Evolutionary conservation across 2,888 invertebrate genomes (phyloP).

Genomic region (Lysandra bellargus): DNA sequence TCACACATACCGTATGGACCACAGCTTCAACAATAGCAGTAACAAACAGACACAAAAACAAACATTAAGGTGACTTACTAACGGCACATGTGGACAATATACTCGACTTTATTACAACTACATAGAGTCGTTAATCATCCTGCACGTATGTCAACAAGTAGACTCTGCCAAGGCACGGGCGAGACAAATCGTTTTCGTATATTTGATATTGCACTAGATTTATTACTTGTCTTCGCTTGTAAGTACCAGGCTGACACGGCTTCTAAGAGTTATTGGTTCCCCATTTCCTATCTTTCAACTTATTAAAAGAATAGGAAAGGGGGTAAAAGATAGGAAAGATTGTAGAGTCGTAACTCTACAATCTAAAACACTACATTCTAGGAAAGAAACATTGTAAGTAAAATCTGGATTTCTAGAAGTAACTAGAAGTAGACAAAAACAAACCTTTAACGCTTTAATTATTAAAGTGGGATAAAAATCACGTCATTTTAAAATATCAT

Average conservation of each 20-base stretch:
- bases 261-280: background rate
- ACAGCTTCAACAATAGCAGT: background rate
- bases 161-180: background rate
- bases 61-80: background rate
- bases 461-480: too few species aligned
- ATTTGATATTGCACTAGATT: constrained; percentile 12
- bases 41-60: constrained; percentile 9
- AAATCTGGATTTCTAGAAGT: too few species aligned
- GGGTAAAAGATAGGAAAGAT: too few species aligned
- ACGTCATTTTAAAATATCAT: too few species aligned
- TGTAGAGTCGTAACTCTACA: background rate
- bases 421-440: too few species aligned
- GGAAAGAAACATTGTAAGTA: too few species aligned
- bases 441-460: too few species aligned
- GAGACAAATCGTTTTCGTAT: constrained; percentile 20
- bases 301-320: too few species aligned
- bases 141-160: background rate
- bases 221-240: constrained; percentile 2
- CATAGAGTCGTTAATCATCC: background rate
- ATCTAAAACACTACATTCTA: background rate
- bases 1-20: constrained; percentile 10
- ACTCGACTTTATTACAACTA: background rate
- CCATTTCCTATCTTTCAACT: background rate
- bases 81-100: background rate
- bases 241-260: background rate